Conservation (phyloP, 2,113 vertebrate genomes). For the Aleadryas rufinucha region DNA sequence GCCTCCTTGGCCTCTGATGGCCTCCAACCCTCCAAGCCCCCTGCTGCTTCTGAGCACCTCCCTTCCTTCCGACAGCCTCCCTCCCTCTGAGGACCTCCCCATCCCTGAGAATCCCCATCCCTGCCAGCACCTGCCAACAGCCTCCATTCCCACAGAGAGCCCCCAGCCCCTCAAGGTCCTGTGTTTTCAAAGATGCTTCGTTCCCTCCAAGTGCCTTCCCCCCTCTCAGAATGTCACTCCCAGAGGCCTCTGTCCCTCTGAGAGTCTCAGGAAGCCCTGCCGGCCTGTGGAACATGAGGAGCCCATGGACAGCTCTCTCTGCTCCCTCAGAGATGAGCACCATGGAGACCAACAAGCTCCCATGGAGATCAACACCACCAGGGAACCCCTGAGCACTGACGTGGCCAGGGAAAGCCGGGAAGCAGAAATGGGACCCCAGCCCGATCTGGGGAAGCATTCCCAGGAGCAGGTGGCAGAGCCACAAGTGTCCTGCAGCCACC, state of each 20-base stretch:
- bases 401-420: neutral
- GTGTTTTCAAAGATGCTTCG: neutral
- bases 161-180: neutral
- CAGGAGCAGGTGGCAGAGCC: neutral
- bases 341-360: neutral
- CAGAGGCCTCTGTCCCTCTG: neutral
- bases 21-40: neutral
- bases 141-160: too few species aligned
- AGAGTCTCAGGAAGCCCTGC: neutral
- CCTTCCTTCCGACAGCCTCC: neutral
- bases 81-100: neutral
- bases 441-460: rapidly evolving
- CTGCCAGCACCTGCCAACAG: neutral
- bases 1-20: neutral
- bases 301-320: neutral
- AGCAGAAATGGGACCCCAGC: neutral
- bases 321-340: neutral
- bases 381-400: neutral
- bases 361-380: too few species aligned
- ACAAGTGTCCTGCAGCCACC: neutral
- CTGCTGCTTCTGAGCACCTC: neutral
- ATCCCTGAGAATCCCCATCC: rapidly evolving
- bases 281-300: neutral
- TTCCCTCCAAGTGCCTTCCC: neutral
- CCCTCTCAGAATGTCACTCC: rapidly evolving